A percentile compares a stretch with the other conserved stretches of the same genome.
These are phyloP conservation scores for Parapsyche elsis DNA, from an alignment of 1,140 invertebrate species.

Conservation along the genomic window DNA sequence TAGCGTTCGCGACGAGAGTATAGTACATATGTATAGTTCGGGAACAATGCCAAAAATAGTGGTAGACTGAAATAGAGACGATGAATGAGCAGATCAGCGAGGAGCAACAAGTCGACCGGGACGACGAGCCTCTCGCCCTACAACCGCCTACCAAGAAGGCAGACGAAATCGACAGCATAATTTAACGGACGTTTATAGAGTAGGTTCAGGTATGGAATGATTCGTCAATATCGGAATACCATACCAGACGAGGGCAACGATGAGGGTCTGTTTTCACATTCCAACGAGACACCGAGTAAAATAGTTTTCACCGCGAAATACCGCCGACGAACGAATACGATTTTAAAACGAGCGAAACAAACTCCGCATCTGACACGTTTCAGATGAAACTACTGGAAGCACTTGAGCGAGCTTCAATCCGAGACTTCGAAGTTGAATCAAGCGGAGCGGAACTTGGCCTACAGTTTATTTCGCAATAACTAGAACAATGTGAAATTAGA, in stretches of 20 bases:
- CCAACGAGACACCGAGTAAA: neutral
- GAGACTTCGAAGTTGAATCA: neutral
- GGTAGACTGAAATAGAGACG: constrained; percentile 19
- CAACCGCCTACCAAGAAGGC: too few relatives aligned
- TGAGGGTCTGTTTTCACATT: neutral
- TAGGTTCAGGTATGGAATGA: neutral
- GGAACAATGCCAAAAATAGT: constrained; percentile 26
- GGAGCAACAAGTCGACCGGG: neutral
- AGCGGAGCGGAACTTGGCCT: too few relatives aligned
- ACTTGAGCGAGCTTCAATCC: too few relatives aligned
- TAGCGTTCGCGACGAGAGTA: neutral
- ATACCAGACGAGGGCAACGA: neutral
- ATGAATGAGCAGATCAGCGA: constrained; percentile 24
- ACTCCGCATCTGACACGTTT: too few relatives aligned
- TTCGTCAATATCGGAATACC: neutral
- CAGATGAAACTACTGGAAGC: too few relatives aligned
- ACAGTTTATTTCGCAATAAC: neutral
- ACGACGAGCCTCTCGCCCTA: too few relatives aligned
- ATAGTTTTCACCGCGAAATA: too few relatives aligned
- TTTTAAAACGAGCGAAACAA: too few relatives aligned
- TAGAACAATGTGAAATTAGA: neutral
- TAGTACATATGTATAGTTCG: neutral
- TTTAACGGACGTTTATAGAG: neutral
- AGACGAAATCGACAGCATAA: neutral
- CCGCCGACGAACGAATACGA: too few relatives aligned